Conservation (phyloP, 2,113 vertebrate species). For the Cyanistes caeruleus region DNA sequence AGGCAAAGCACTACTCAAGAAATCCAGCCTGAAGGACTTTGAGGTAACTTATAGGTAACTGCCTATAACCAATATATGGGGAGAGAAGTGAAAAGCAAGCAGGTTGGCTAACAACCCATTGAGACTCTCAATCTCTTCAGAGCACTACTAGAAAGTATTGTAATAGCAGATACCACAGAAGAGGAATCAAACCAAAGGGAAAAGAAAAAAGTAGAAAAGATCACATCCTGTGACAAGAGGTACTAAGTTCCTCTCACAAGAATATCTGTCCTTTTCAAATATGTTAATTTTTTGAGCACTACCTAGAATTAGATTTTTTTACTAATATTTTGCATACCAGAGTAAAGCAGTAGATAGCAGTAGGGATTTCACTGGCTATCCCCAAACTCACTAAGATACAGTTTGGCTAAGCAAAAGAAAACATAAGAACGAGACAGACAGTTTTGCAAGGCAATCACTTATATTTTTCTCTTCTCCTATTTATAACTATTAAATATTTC, state of each 20-base stretch:
- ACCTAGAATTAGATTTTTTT: not conserved
- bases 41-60: not conserved
- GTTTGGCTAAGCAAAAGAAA: not conserved
- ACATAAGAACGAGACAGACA: not conserved
- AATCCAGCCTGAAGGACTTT: not conserved
- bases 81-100: not conserved
- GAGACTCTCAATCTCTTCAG: not conserved
- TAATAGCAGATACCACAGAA: not conserved
- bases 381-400: not conserved
- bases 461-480: not conserved
- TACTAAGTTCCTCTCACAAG: not conserved
- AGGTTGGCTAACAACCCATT: not conserved
- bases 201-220: not conserved
- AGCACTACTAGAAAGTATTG: not conserved
- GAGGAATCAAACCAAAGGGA: not conserved
- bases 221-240: not conserved
- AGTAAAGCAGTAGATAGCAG: not conserved
- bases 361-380: not conserved
- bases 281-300: not conserved
- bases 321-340: not conserved
- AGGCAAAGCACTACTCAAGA: not conserved
- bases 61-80: not conserved
- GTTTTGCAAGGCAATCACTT: not conserved
- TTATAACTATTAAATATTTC: not conserved
- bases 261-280: not conserved